Evolutionary conservation across 2,888 invertebrate species (phyloP), one percentile per base, ranked within the genome.

Genomic region (Melipona bicolor): DNA sequence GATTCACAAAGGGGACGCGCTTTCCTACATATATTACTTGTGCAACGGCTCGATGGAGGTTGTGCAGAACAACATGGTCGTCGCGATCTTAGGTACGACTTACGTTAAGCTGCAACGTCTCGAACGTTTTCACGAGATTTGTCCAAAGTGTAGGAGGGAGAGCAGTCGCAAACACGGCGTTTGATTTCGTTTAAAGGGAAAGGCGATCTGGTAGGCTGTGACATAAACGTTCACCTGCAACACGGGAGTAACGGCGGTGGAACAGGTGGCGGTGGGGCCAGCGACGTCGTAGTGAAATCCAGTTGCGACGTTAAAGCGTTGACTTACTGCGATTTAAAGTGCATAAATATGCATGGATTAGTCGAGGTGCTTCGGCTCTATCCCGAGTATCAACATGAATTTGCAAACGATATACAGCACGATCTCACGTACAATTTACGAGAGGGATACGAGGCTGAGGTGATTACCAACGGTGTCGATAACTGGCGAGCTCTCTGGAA

Each of bases 31-130:
- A 91, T 99, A 98, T 95, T 98, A 99, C 95, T 97, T 99, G 88
- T 99, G 98, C 95, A 99, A 99, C 93, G 99, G 99, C 11, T 98
- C 98, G 50, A 98, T 99, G 98, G 99, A 99, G 95, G 98, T 99
- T 67, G 97, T 99, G 92, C 98, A 99, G 94, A 97, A 98, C 92
- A 97, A 97, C 87, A 99, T 99, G 98, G 99, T 99, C 75, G 99
- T 99, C 32, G 99, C 99, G 81, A 99, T 99, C 92, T 95, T 99
- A 89, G 99, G 99, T 99, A 95, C 96, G 81, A 9, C 2, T 27
- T 15, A 4, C 4, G 0, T 9, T 59, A 59, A 27, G 9, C 11
- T 0, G 9, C 19, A 11, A 59, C 11, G 21, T n/a, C 2, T 43
- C 43, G 43, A 43, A 43, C 43, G 4, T 15, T 15, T 27, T 0